Percentiles rank a stretch among this genome's conserved stretches.
These are phyloP conservation scores for Deilephila elpenor DNA, from an alignment of 2,888 invertebrate species.

Conservation along the genomic window DNA sequence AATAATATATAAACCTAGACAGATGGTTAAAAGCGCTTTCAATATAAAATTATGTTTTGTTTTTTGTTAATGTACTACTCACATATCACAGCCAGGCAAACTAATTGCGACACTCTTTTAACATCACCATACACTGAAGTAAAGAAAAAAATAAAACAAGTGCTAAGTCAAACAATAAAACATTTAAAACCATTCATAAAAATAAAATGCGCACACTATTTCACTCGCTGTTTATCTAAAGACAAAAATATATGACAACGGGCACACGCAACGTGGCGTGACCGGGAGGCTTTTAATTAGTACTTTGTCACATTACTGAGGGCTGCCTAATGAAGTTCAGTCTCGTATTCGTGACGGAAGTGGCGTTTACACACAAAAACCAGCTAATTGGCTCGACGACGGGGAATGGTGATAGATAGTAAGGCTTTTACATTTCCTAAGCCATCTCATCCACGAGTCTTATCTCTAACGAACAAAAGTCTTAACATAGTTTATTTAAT, in stretches of 20 bases:
- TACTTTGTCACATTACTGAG: conserved; percentile 45
- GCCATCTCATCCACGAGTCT: background rate
- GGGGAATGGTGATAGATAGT: conserved; percentile 19
- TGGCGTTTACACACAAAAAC: conserved; percentile 47
- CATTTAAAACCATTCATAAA: conserved; percentile 13
- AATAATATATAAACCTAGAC: no score
- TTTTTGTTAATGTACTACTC: no score
- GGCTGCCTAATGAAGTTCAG: conserved; percentile 52
- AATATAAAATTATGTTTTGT: no score
- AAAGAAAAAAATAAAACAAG: background rate
- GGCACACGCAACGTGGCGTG: conserved; percentile 44
- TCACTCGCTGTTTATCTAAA: conserved; percentile 23
- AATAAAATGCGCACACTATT: conserved; percentile 4
- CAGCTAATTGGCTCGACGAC: conserved; percentile 56
- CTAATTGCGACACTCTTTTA: background rate
- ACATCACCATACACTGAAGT: background rate
- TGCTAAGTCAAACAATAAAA: background rate
- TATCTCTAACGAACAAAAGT: background rate
- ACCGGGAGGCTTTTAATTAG: conserved; percentile 40
- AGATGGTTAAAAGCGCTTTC: no score
- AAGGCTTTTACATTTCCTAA: conserved; percentile 11
- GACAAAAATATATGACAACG: conserved; percentile 20
- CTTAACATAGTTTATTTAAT: conserved; percentile 12
- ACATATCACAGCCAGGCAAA: background rate
- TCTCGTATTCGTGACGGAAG: conserved; percentile 48